Evolutionary conservation across 2,113 vertebrate genomes (phyloP).

Genomic region (Trachemys scripta): DNA sequence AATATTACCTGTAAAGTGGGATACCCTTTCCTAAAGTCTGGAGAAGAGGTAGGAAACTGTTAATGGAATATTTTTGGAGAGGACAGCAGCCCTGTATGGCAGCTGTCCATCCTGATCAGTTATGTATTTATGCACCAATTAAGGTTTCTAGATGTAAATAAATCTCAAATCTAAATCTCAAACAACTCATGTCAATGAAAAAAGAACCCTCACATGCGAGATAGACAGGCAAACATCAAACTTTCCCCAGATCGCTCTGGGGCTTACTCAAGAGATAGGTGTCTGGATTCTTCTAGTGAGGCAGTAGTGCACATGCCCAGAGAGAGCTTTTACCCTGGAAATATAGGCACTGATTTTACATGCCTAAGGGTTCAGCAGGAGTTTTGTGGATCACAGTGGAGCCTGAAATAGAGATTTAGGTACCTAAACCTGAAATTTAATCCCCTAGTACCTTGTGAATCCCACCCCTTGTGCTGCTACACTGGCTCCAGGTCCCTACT

Average conservation of each 20-base stretch:
- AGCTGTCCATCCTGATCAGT: not conserved
- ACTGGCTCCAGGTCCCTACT: not conserved
- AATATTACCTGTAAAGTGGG: conserved; percentile 91
- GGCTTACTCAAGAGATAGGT: too few species aligned
- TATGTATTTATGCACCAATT: not conserved
- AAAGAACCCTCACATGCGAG: too few species aligned
- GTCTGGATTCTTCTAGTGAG: too few species aligned
- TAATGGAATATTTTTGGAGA: not conserved
- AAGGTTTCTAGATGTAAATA: too few species aligned
- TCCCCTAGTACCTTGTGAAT: not conserved
- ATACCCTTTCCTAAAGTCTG: conserved; percentile 91
- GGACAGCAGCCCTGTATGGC: not conserved
- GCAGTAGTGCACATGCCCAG: too few species aligned
- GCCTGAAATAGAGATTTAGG: not conserved
- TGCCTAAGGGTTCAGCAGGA: not conserved
- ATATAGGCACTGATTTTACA: not conserved
- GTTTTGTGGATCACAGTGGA: not conserved
- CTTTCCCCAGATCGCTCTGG: too few species aligned
- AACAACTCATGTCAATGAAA: not conserved
- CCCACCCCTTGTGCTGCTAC: not conserved
- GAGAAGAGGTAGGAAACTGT: conserved; percentile 80
- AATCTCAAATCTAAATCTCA: too few species aligned
- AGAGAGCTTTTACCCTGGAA: not conserved
- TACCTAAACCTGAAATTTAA: not conserved
- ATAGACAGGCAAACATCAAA: too few species aligned